These are phyloP conservation scores for Lytechinus variegatus DNA, from an alignment of 35 echinoderm and acorn worm genomes.

Conservation along the genomic window DNA sequence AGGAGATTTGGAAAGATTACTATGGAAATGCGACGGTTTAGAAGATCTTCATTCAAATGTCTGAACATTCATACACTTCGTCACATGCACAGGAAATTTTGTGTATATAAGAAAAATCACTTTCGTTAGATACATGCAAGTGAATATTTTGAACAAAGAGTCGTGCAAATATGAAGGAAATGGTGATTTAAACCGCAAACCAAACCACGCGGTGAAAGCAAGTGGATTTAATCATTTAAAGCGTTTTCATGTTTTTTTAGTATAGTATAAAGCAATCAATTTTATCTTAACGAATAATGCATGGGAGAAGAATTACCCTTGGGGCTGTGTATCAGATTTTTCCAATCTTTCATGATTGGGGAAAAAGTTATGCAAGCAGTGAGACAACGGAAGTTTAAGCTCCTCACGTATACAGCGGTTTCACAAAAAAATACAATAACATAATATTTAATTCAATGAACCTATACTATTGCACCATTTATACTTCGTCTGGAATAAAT, in stretches of 20 bases:
- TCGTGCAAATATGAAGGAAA: background rate
- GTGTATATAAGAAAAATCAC: background rate
- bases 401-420: background rate
- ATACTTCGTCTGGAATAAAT: background rate
- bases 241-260: no score
- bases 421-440: background rate
- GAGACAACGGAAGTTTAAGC: background rate
- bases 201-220: background rate
- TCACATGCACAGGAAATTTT: background rate
- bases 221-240: no score
- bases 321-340: background rate
- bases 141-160: no score
- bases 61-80: background rate
- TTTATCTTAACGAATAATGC: background rate
- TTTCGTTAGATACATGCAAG: background rate
- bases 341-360: background rate
- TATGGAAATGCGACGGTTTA: background rate
- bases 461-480: background rate
- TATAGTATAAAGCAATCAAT: background rate
- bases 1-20: background rate
- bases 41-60: no score
- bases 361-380: background rate
- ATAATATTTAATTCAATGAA: background rate
- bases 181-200: background rate
- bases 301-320: background rate